Evolutionary conservation across 2,797 vertebrate genomes (phyloP).

Genomic region (Phataginus tetradactyla): DNA sequence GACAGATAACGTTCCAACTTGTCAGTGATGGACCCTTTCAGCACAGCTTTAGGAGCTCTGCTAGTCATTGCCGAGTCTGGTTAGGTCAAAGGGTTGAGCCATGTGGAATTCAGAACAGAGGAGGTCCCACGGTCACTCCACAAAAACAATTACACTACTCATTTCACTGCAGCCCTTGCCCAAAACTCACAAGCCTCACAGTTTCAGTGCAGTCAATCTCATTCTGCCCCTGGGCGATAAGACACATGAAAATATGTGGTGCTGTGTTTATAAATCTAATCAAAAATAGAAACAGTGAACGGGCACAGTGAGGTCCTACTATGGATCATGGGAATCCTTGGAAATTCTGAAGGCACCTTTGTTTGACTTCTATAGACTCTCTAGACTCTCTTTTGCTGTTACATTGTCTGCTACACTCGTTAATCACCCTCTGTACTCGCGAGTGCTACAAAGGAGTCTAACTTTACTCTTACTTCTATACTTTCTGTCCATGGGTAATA

Average conservation of each 20-base stretch:
- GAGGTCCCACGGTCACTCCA: conserved; percentile 89
- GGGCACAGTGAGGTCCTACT: conserved; percentile 92
- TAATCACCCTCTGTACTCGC: conserved; percentile 89
- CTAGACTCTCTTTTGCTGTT: conserved; percentile 86
- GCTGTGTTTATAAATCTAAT: conserved; percentile 92
- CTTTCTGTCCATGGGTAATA: conserved; percentile 79
- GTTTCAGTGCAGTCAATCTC: conserved; percentile 87
- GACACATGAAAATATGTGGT: conserved; percentile 91
- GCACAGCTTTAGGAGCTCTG: conserved; percentile 85
- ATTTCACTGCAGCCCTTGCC: conserved; percentile 87
- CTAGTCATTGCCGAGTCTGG: conserved; percentile 85
- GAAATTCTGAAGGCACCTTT: conserved; percentile 95
- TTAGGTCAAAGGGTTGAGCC: conserved; percentile 90
- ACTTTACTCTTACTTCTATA: conserved; percentile 75
- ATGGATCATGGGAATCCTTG: conserved; percentile 94
- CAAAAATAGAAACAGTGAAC: conserved; percentile 91
- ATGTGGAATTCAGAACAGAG: conserved; percentile 91
- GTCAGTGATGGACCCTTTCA: conserved; percentile 87
- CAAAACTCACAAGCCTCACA: conserved; percentile 87
- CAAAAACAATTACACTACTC: conserved; percentile 93
- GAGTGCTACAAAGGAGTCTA: conserved; percentile 80
- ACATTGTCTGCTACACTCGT: conserved; percentile 88
- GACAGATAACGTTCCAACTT: conserved; percentile 88
- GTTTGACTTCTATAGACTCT: conserved; percentile 92
- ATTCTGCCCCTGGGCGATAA: conserved; percentile 86